Evolutionary conservation across 2,888 invertebrate genomes (phyloP), one percentile per base, ranked within the genome.

Genomic region (Muschampia staudingeri): DNA sequence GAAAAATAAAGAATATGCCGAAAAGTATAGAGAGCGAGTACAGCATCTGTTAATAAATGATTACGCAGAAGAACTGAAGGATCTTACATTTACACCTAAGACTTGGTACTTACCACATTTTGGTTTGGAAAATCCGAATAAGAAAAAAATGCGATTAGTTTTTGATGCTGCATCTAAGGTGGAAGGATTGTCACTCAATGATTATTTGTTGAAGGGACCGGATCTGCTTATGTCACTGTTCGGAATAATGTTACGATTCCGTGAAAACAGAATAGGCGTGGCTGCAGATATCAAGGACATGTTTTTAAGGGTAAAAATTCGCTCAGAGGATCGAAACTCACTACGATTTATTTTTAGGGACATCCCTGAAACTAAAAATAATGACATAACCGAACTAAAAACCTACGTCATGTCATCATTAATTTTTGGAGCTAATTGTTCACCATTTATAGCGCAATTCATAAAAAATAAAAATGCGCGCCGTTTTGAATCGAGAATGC

Each of bases 161-260:
- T 86, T 85, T 48, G 87, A 89, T 48, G 87, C 87, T 0, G 88
- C 88, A 3, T 76, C 77, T 0, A 86, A 81, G 19, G n/a, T 73
- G 7, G 14, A 81, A 8, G 85, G 85, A 12, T n/a, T 67, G 14
- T 86, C 75, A 5, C 25, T 88, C 9, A 89, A 90, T 69, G 88
- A 88, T 65, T 86, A 83, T 44, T 78, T 89, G 34, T 76, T 88
- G 0, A 83, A 71, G 11, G 89, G 89, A 0, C 89, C 89, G 0
- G 89, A 90, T 52, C 70, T 88, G 30, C 77, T 89, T 4, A 19
- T 19, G 8, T 88, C 92, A 9, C 80, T 94, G 67, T 78, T 90
- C 0, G 91, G 91, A 4, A 90, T 93, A 82, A 73, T 56, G 73
- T n/a, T 52, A 37, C 89, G 91, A 1, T 94, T 94, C 81, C 80